Percentiles rank a stretch among this genome's conserved stretches.
Evolutionary conservation across 2,113 vertebrate species (phyloP).

Genomic region (Fukomys damarensis): DNA sequence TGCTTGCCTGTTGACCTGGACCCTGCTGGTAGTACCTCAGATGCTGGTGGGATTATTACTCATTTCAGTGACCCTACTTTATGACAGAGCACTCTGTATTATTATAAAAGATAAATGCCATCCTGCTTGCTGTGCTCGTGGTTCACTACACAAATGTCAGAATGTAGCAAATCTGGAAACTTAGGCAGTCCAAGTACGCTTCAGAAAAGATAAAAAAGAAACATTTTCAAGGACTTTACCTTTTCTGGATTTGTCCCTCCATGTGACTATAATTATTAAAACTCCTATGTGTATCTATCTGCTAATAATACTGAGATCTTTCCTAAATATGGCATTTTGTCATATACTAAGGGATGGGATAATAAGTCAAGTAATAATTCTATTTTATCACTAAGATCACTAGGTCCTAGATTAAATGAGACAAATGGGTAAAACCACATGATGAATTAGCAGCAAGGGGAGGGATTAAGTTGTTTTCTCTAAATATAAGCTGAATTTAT

Average conservation of each 20-base stretch:
- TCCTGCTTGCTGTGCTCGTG: slow-evolving; percentile 86
- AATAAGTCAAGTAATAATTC: not conserved
- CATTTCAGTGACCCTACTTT: slow-evolving; percentile 89
- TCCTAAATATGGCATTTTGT: not conserved
- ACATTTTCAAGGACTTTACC: not conserved
- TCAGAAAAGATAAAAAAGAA: slow-evolving; percentile 53
- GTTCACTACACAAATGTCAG: slow-evolving; percentile 84
- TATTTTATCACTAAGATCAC: not conserved
- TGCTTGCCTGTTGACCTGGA: slow-evolving; percentile 96
- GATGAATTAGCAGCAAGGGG: not conserved
- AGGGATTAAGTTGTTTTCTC: not conserved
- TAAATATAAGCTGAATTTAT: not conserved
- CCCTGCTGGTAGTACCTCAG: slow-evolving; percentile 91
- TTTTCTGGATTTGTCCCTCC: not conserved
- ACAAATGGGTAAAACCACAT: not conserved
- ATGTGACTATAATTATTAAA: not conserved
- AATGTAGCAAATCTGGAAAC: slow-evolving; percentile 64
- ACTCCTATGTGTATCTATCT: not conserved
- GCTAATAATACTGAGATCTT: not conserved
- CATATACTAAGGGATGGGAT: not conserved
- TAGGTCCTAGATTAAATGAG: not conserved
- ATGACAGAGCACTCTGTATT: slow-evolving; percentile 85
- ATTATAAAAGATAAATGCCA: slow-evolving; percentile 92
- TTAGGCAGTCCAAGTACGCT: slow-evolving; percentile 43
- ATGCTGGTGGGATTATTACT: slow-evolving; percentile 89